Evolutionary conservation across 2,888 invertebrate genomes (phyloP).

Genomic region (Sphaerophoria taeniata): DNA sequence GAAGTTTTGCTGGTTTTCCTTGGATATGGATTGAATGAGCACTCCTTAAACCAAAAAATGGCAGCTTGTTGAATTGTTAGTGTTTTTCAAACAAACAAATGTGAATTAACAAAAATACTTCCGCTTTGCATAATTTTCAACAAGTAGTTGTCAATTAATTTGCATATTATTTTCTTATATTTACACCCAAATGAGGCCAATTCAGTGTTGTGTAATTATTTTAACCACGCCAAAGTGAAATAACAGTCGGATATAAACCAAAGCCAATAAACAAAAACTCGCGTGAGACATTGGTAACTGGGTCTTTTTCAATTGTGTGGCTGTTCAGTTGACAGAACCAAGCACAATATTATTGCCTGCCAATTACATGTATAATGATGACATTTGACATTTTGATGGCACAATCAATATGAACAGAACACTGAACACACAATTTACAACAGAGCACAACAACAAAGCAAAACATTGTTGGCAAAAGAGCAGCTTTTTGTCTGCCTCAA

Average conservation of each 20-base stretch:
- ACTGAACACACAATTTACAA: neutral
- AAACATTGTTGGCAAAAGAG: neutral
- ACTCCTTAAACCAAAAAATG: neutral
- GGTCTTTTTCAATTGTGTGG: slow-evolving; percentile 2
- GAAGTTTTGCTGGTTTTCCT: no score
- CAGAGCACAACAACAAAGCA: neutral
- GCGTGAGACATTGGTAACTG: neutral
- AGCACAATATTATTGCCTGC: slow-evolving; percentile 29
- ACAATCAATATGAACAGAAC: neutral
- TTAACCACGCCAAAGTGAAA: slow-evolving; percentile 4
- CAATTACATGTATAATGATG: slow-evolving; percentile 24
- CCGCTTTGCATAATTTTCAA: neutral
- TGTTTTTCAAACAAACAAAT: neutral
- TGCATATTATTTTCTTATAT: neutral
- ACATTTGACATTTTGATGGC: slow-evolving; percentile 4
- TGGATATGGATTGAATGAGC: no score
- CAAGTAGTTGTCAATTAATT: slow-evolving; percentile 12
- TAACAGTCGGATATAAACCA: neutral
- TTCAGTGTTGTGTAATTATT: neutral
- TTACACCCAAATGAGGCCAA: neutral
- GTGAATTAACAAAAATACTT: neutral
- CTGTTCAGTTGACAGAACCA: neutral
- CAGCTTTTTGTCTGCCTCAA: neutral
- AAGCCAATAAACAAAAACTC: neutral
- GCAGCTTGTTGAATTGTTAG: neutral